Evolutionary conservation across 2,113 vertebrate species (phyloP).

Genomic region (Ochotona curzoniae): DNA sequence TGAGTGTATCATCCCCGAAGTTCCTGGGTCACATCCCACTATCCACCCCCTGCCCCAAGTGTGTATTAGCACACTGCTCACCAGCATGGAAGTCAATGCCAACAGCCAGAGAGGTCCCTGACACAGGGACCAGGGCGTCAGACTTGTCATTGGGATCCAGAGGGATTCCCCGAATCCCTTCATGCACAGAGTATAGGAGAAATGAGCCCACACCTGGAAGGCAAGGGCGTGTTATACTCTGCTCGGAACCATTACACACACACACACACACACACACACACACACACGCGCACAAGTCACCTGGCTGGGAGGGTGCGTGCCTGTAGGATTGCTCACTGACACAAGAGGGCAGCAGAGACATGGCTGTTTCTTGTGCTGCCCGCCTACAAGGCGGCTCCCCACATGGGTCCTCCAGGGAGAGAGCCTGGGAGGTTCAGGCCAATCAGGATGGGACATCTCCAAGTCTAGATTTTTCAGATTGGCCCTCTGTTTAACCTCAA

Average conservation of each 20-base stretch:
- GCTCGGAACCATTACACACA: too few species aligned
- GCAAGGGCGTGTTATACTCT: not conserved
- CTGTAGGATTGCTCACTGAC: not conserved
- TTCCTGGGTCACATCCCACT: not conserved
- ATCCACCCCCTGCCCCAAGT: rapidly evolving
- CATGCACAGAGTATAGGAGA: constrained; percentile 96
- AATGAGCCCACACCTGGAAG: constrained; percentile 95
- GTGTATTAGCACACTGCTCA: constrained; percentile 76
- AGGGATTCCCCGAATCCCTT: constrained; percentile 97
- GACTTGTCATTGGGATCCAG: constrained; percentile 97
- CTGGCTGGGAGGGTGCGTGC: too few species aligned
- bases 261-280: too few species aligned
- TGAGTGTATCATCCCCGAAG: not conserved
- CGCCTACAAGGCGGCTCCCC: too few species aligned
- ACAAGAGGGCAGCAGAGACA: constrained; percentile 56
- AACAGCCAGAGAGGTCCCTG: constrained; percentile 96
- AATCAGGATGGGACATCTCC: not conserved
- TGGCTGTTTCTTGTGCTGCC: not conserved
- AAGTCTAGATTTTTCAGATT: not conserved
- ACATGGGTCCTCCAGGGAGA: not conserved
- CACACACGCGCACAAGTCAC: not conserved
- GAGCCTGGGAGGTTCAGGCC: not conserved
- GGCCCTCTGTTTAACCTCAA: not conserved
- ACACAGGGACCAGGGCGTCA: constrained; percentile 96
- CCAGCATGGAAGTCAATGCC: constrained; percentile 99